phyloP scores from a whole-genome alignment of 2,113 vertebrate species.

The Morone chrysops region DNA sequence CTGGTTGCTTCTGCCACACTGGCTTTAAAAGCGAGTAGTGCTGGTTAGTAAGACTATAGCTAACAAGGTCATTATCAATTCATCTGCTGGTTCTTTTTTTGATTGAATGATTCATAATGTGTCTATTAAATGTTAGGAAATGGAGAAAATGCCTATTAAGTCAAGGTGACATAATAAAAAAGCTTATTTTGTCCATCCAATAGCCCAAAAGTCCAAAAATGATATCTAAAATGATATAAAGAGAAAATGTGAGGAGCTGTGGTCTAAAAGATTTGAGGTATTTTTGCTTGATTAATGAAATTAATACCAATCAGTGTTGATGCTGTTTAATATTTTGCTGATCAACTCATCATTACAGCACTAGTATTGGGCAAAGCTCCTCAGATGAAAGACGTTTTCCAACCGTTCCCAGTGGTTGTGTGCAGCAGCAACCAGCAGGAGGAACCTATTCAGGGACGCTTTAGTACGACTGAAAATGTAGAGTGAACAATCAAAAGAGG shows the following conservation, averaged over 20 bases:
- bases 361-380: too few species aligned
- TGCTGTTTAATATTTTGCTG: too few species aligned
- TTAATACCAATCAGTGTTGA: too few species aligned
- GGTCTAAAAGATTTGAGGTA: not conserved
- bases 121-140: not conserved
- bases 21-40: not conserved
- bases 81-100: not conserved
- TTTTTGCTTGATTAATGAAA: too few species aligned
- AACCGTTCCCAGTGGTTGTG: not conserved
- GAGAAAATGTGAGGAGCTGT: not conserved
- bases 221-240: not conserved
- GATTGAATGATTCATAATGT: not conserved
- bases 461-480: not conserved
- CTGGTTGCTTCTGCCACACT: not conserved
- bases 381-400: not conserved
- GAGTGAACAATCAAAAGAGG: not conserved
- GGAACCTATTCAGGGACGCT: too few species aligned
- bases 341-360: too few species aligned
- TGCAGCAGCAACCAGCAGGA: not conserved
- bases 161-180: not conserved
- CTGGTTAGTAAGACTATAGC: not conserved
- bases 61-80: not conserved
- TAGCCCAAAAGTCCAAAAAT: not conserved
- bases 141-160: too few species aligned
- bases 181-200: not conserved